These are phyloP conservation scores for Rhynchonycteris naso DNA, from an alignment of 2,797 vertebrate genomes.

Conservation along the genomic window DNA sequence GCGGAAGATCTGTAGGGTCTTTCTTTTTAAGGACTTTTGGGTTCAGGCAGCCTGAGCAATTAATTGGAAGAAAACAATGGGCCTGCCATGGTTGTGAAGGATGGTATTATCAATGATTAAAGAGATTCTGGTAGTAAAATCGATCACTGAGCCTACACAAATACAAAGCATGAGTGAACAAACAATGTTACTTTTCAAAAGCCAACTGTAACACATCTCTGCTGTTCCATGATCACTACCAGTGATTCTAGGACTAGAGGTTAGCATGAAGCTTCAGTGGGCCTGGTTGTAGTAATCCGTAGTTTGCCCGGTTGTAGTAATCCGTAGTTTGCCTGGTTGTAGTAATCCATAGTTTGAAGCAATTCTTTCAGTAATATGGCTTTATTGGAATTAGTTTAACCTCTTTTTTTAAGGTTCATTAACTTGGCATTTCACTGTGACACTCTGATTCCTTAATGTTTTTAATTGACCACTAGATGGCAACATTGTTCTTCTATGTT, in stretches of 20 bases:
- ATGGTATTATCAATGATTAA: neutral
- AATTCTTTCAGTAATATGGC: neutral
- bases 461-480: conserved; percentile 77
- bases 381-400: neutral
- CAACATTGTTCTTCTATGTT: conserved; percentile 77
- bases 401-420: neutral
- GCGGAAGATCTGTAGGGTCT: neutral
- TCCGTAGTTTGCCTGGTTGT: no score
- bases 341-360: neutral
- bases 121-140: neutral
- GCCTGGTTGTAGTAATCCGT: neutral
- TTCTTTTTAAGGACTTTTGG: neutral
- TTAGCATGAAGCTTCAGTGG: neutral
- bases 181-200: neutral
- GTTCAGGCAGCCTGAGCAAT: neutral
- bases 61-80: neutral
- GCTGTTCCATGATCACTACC: neutral
- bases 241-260: neutral
- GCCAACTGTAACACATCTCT: neutral
- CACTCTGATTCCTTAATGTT: neutral
- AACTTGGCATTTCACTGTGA: neutral
- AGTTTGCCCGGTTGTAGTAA: no score
- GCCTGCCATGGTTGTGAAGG: neutral
- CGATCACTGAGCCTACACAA: neutral
- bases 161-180: neutral